Base-by-base conservation (phyloP, 2,888 invertebrate species). In the Drosophila macrothrix region DNA sequence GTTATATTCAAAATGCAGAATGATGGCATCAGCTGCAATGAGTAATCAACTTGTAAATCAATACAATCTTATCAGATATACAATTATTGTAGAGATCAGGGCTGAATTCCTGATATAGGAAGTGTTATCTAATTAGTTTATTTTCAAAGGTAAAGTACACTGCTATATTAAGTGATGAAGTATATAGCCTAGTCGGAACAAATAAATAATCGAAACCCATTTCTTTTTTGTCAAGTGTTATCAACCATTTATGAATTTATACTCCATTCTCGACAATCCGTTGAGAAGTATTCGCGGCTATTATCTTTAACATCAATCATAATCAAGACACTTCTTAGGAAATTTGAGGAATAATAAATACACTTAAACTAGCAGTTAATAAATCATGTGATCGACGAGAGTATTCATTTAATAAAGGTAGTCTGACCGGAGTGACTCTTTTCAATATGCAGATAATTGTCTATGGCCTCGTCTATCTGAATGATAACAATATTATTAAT, bases 41-140 rank as follows among this genome's bases (percentile, higher is more conserved):
- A 49, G 25, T 50, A 62, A 58, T 53, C 37, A n/a, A 22, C 28
- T 29, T 50, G 54, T 75, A 68, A 75, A 64, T 68, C 63, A 68
- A 75, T 68, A 56, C 25, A 22, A 3, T 10, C 37, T 62, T 62
- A 73, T 73, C 67, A 4, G 12, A n/a, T 9, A 16, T 33, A 25
- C 12, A 43, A 43, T 68, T 61, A 14, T 31, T 35, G 22, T 19
- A n/a, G 12, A 22, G 60, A 73, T 73, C 56, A 46, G n/a, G 14
- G 35, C 41, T 12, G 31, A 73, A 39, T 66, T 22, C 28, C 55
- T 43, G 43, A 61, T 65, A 60, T 46, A 43, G 10, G 5, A 5
- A 35, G 19, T 37, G 4, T 37, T 52, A 14, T 46, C 39, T 31
- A 50, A 61, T 69, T 46, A 39, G 25, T 46, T 46, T 37, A 29